Evolutionary conservation across 2,113 vertebrate species (phyloP).

Genomic region (Thamnophis sirtalis): DNA sequence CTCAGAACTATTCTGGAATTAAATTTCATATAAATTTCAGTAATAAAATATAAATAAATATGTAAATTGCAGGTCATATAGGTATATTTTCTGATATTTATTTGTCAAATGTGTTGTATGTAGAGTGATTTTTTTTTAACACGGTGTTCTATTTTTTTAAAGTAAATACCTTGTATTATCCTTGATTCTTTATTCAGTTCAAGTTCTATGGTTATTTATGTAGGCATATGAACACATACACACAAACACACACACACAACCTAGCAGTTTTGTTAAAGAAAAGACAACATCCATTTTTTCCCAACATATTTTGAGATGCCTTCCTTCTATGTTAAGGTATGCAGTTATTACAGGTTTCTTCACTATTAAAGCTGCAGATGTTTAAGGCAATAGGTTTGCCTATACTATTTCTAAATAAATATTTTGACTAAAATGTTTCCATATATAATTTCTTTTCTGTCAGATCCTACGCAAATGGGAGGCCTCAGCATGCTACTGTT

Average conservation of each 20-base stretch:
- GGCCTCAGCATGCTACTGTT: slow-evolving; percentile 96
- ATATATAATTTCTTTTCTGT: slow-evolving; percentile 41
- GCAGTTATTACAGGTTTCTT: background rate
- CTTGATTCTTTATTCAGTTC: background rate
- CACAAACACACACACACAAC: background rate
- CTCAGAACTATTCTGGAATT: background rate
- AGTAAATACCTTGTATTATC: background rate
- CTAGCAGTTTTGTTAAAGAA: background rate
- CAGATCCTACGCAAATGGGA: slow-evolving; percentile 98
- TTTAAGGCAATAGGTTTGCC: background rate
- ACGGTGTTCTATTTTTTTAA: background rate
- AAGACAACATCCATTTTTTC: background rate
- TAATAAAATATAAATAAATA: background rate
- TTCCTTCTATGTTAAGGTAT: background rate
- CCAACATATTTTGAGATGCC: background rate
- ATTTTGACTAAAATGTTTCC: background rate
- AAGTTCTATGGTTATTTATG: background rate
- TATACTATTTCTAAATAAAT: background rate
- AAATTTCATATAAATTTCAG: background rate
- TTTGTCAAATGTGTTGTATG: background rate
- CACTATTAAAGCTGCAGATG: background rate
- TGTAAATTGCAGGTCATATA: background rate
- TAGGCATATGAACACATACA: background rate
- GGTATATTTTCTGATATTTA: background rate
- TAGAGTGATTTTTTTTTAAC: background rate